A percentile compares a stretch with the other conserved stretches of the same genome.
phyloP scores from a whole-genome alignment of 2,797 vertebrate genomes.

The Champsocephalus gunnari region DNA sequence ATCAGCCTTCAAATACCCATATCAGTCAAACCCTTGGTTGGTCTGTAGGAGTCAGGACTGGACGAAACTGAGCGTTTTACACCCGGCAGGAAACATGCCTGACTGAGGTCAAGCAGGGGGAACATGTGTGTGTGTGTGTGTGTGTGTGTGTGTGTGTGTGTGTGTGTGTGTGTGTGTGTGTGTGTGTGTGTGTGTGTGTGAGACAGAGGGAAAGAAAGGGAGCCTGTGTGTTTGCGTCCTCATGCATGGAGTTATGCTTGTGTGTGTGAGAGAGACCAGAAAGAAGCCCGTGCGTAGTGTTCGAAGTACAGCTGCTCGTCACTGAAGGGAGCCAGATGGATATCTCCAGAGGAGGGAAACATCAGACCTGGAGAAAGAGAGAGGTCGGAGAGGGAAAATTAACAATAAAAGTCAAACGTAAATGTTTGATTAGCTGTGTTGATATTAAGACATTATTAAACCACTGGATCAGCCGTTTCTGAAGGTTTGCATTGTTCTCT shows the following conservation, averaged over 20 bases:
- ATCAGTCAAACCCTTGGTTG: constrained; percentile 16
- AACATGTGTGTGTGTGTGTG: constrained; percentile 35
- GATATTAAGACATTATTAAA: not conserved
- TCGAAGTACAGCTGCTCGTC: constrained; percentile 89
- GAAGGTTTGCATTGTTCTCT: not conserved
- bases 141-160: constrained; percentile 50
- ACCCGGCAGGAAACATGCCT: constrained; percentile 64
- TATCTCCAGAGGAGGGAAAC: constrained; percentile 85
- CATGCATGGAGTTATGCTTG: constrained; percentile 34
- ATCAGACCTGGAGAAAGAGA: constrained; percentile 82
- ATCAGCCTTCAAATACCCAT: not conserved
- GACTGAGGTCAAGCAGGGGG: constrained; percentile 44
- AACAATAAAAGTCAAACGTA: not conserved
- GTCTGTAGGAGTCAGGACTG: constrained; percentile 45
- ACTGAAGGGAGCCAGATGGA: constrained; percentile 89
- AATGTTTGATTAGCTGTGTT: no score
- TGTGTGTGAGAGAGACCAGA: constrained; percentile 78
- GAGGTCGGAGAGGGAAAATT: constrained; percentile 3
- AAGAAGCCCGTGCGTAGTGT: constrained; percentile 83
- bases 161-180: constrained; percentile 14
- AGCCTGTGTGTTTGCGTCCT: constrained; percentile 50
- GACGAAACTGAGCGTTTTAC: constrained; percentile 63
- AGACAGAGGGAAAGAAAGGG: constrained; percentile 4
- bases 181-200: constrained; percentile 21
- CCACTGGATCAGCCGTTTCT: not conserved